Evolutionary conservation across 1,140 invertebrate genomes (phyloP).

Genomic region (Littorina saxatilis): DNA sequence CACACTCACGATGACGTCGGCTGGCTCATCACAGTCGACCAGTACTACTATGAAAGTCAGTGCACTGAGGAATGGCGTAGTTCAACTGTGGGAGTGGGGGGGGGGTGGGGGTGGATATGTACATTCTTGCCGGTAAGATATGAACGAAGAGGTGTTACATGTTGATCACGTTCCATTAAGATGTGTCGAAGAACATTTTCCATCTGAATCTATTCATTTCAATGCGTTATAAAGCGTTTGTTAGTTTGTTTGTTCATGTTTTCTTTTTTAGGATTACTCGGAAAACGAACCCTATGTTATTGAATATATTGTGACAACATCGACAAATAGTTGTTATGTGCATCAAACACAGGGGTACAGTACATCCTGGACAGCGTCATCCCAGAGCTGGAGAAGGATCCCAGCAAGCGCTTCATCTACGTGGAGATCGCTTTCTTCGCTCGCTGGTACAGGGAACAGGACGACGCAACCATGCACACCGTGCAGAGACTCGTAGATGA

Average conservation of each 20-base stretch:
- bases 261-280: neutral
- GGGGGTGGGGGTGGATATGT: too few relatives aligned
- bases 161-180: too few relatives aligned
- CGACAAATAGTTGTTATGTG: too few relatives aligned
- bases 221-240: neutral
- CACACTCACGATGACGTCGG: constrained; percentile 90
- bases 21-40: constrained; percentile 93
- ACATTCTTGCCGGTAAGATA: too few relatives aligned
- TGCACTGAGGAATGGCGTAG: too few relatives aligned
- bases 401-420: constrained; percentile 81
- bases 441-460: constrained; percentile 92
- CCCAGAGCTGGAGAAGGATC: constrained; percentile 85
- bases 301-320: too few relatives aligned
- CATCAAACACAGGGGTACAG: constrained; percentile 72
- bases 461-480: constrained; percentile 78
- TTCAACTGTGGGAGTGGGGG: too few relatives aligned
- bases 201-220: neutral
- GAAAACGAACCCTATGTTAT: too few relatives aligned
- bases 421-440: constrained; percentile 92
- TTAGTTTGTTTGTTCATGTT: neutral
- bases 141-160: too few relatives aligned
- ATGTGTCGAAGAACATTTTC: neutral
- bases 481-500: constrained; percentile 73
- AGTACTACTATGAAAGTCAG: constrained; percentile 81
- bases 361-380: constrained; percentile 95